Evolutionary conservation across 2,797 vertebrate species (phyloP).

Genomic region (Cebuella pygmaea): DNA sequence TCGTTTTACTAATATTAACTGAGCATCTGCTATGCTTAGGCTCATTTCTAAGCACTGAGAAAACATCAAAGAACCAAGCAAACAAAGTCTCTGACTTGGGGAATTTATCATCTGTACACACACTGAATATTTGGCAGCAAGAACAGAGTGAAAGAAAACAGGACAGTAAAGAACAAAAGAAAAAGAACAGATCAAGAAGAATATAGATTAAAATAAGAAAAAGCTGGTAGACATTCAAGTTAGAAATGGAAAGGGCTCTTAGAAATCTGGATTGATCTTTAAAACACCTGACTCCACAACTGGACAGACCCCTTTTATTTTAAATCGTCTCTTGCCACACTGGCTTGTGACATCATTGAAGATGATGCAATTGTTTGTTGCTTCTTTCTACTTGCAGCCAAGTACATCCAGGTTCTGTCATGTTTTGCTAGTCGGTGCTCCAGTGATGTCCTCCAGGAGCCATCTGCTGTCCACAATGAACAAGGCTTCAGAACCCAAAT

Average conservation of each 20-base stretch:
- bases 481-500: conserved; percentile 40
- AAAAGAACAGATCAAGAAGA: neutral
- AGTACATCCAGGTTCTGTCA: neutral
- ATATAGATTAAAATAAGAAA: neutral
- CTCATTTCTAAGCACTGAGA: neutral
- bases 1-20: neutral
- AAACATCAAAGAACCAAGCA: conserved; percentile 12
- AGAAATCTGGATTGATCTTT: neutral
- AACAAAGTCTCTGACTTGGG: neutral
- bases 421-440: neutral
- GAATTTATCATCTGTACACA: neutral
- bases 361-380: neutral
- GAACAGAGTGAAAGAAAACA: neutral
- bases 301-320: neutral
- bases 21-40: neutral
- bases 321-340: neutral
- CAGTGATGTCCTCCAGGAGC: conserved; percentile 35
- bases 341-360: conserved; percentile 34
- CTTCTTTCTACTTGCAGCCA: conserved; percentile 35
- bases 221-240: neutral
- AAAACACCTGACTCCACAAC: neutral
- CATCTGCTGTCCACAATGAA: conserved; percentile 65
- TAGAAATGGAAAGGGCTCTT: neutral
- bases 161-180: neutral
- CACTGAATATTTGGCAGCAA: neutral